A percentile compares a stretch with the other conserved stretches of the same genome.
phyloP scores from a whole-genome alignment of 2,888 invertebrate genomes.

The Lampropteryx suffumata region DNA sequence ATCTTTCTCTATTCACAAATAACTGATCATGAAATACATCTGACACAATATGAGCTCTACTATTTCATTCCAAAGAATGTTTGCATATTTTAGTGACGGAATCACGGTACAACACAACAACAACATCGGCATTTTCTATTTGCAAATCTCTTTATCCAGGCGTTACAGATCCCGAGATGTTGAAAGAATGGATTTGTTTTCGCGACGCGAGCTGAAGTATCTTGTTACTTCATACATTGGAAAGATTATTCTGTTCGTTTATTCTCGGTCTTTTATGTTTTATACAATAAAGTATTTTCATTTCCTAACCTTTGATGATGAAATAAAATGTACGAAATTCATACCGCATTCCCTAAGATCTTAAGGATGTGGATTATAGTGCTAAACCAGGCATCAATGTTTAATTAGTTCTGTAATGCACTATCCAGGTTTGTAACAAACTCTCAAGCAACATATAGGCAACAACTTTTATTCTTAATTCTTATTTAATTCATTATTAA shows the following conservation, averaged over 20 bases:
- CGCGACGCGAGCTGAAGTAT: constrained; percentile 15
- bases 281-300: too few relatives aligned
- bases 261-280: not conserved
- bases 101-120: constrained; percentile 24
- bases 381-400: not conserved
- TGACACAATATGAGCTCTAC: constrained; percentile 15
- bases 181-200: constrained; percentile 25
- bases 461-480: too few relatives aligned
- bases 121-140: constrained; percentile 29
- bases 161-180: constrained; percentile 24
- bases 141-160: constrained; percentile 32
- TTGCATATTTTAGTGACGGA: constrained; percentile 29
- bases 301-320: too few relatives aligned
- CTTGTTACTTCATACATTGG: constrained; percentile 14
- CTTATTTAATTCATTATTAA: too few relatives aligned
- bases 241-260: constrained; percentile 10
- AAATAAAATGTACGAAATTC: too few relatives aligned
- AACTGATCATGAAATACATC: not conserved
- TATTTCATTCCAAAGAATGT: constrained; percentile 23
- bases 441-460: too few relatives aligned
- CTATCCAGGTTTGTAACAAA: too few relatives aligned
- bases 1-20: too few relatives aligned
- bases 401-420: not conserved
- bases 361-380: too few relatives aligned
- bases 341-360: too few relatives aligned